Evolutionary conservation across 2,888 invertebrate species (phyloP), one percentile per base, ranked within the genome.

Genomic region (Lymantria dispar): DNA sequence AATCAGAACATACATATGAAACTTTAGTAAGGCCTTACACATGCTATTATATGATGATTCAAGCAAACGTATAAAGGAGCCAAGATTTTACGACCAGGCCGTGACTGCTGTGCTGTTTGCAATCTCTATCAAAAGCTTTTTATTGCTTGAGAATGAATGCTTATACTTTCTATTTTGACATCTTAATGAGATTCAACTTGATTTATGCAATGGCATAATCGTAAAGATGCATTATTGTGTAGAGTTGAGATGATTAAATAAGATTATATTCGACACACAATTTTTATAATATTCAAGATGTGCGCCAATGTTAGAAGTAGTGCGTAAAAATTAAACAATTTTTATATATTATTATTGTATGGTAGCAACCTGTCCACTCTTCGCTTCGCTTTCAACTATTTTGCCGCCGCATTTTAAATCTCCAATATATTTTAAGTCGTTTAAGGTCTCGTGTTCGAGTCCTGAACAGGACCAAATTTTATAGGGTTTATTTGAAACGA

Each of bases 21-120:
- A 77, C 54, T 80, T 78, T 68, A 33, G 22, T 64, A 60, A 67
- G 58, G 64, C 66, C 70, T 74, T 64, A 73, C 63, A 74, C 75
- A 74, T 74, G 67, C 70, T 62, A 77, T 85, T 80, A 83, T 77
- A 72, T 70, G 74, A 74, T 75, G 76, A 78, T 85, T 81, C 76
- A 65, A 61, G 66, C 64, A 70, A 64, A 65, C 67, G 77, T 76
- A 82, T 85, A 86, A 81, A 81, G 69, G 54, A 68, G 70, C 68
- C 70, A 72, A 77, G 81, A 85, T 85, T 88, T 87, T 85, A 88
- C 77, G 85, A 81, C 62, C 64, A 49, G 43, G 41, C 69, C 77
- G 76, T 76, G 78, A 76, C 78, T 74, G 52, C 70, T 57, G 60
- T 59, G 58, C 63, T 43, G 58, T 40, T 70, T 60, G 63, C 56